A percentile compares a stretch with the other conserved stretches of the same genome.
These are phyloP conservation scores for Furcula furcula DNA, from an alignment of 2,888 invertebrate genomes.

Conservation along the genomic window DNA sequence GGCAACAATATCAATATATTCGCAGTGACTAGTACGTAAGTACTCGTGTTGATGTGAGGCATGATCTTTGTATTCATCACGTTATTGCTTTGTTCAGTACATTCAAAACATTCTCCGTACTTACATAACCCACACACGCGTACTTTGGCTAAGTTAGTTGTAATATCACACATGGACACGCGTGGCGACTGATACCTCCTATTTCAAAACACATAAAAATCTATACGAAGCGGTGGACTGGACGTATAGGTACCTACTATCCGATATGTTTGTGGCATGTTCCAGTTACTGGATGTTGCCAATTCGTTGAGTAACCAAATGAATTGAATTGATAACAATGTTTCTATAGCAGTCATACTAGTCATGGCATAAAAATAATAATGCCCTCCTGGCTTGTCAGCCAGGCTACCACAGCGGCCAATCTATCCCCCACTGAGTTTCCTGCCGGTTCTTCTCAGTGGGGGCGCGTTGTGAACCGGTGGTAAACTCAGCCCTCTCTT, in stretches of 20 bases:
- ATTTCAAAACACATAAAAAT: background rate
- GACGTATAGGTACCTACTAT: too few species aligned
- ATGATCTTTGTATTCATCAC: slow-evolving; percentile 29
- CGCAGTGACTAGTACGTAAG: slow-evolving; percentile 28
- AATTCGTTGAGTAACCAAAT: background rate
- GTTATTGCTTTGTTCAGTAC: slow-evolving; percentile 30
- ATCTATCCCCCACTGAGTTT: too few species aligned
- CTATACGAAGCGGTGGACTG: background rate
- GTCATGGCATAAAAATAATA: too few species aligned
- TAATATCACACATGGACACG: slow-evolving; percentile 4
- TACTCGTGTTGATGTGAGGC: too few species aligned
- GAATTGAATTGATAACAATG: too few species aligned
- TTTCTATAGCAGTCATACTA: too few species aligned
- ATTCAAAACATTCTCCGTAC: slow-evolving; percentile 20
- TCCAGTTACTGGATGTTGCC: background rate
- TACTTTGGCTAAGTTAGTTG: slow-evolving; percentile 9
- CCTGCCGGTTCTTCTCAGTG: too few species aligned
- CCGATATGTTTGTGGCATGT: background rate
- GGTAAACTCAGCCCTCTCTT: too few species aligned
- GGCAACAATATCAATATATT: slow-evolving; percentile 28
- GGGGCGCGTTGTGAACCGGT: too few species aligned
- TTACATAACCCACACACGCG: slow-evolving; percentile 8
- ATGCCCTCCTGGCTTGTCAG: too few species aligned
- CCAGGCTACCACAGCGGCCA: too few species aligned
- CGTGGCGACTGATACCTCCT: background rate